Evolutionary conservation across 1,140 invertebrate species (phyloP).

Genomic region (Dendroctonus ponderosae): DNA sequence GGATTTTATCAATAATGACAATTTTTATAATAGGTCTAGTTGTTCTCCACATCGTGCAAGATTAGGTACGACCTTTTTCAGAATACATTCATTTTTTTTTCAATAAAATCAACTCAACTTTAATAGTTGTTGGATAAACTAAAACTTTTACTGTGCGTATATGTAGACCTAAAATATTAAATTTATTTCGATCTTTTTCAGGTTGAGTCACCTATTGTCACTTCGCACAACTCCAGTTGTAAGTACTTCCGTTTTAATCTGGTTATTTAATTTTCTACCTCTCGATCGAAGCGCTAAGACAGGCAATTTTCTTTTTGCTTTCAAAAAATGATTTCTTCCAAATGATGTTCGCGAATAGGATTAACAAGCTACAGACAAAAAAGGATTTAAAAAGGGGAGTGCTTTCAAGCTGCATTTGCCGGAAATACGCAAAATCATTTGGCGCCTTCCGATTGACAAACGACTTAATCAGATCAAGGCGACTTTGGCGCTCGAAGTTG

Average conservation of each 20-base stretch:
- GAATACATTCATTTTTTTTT: no score
- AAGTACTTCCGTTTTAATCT: background rate
- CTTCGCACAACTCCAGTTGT: background rate
- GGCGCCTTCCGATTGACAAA: conserved; percentile 30
- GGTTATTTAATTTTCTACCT: background rate
- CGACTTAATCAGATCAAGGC: conserved; percentile 31
- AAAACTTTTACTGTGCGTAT: no score
- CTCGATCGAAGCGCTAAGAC: background rate
- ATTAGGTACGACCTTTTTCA: no score
- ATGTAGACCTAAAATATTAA: no score
- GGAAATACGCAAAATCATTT: conserved; percentile 31
- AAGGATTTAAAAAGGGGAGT: conserved; percentile 24
- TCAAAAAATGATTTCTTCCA: conserved; percentile 5
- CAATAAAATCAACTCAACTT: no score
- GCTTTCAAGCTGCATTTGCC: conserved; percentile 14
- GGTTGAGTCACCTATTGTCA: background rate
- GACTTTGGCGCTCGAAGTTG: conserved; percentile 14
- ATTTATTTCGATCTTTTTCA: no score
- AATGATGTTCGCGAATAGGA: conserved; percentile 18
- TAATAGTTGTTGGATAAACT: no score
- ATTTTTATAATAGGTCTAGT: no score
- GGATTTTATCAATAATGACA: no score
- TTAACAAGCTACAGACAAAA: conserved; percentile 32
- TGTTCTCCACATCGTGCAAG: no score
- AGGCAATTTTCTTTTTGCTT: conserved; percentile 3